phyloP scores from a whole-genome alignment of 2,888 invertebrate species.

The Drosophila melanosoma region DNA sequence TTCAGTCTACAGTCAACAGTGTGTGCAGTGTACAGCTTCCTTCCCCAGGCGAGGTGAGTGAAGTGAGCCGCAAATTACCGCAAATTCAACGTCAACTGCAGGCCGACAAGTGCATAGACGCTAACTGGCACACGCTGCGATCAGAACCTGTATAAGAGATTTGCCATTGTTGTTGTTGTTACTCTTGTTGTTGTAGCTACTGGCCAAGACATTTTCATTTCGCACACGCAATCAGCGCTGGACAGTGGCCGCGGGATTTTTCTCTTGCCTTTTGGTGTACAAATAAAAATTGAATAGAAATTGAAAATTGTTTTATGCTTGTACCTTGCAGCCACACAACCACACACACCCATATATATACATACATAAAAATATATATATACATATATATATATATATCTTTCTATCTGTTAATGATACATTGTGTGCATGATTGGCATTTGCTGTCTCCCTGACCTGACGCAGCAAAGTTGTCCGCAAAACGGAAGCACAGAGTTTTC shows the following conservation, averaged over 20 bases:
- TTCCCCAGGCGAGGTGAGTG: constrained; percentile 51
- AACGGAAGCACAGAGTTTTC: constrained; percentile 76
- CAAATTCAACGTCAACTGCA: constrained; percentile 71
- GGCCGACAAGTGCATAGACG: constrained; percentile 74
- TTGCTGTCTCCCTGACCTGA: constrained; percentile 61
- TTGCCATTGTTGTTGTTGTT: constrained; percentile 33
- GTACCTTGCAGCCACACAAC: constrained; percentile 11
- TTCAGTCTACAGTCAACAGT: constrained; percentile 16
- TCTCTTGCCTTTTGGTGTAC: constrained; percentile 47
- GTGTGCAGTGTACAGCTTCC: constrained; percentile 49
- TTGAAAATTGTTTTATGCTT: constrained; percentile 76
- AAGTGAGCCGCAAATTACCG: constrained; percentile 69
- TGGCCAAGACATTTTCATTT: constrained; percentile 79
- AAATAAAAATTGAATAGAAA: constrained; percentile 74
- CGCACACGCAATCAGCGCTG: constrained; percentile 66
- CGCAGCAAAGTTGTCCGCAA: constrained; percentile 63
- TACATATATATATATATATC: neutral
- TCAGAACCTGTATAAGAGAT: constrained; percentile 63
- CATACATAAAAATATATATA: neutral
- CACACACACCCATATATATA: constrained; percentile 18
- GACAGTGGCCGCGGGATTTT: constrained; percentile 44
- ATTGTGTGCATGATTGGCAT: constrained; percentile 73
- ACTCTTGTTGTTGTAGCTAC: constrained; percentile 47
- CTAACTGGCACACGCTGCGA: constrained; percentile 78
- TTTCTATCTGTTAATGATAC: constrained; percentile 53